Conservation (phyloP, 2,888 invertebrate species). For the Ctenicera cuprea region DNA sequence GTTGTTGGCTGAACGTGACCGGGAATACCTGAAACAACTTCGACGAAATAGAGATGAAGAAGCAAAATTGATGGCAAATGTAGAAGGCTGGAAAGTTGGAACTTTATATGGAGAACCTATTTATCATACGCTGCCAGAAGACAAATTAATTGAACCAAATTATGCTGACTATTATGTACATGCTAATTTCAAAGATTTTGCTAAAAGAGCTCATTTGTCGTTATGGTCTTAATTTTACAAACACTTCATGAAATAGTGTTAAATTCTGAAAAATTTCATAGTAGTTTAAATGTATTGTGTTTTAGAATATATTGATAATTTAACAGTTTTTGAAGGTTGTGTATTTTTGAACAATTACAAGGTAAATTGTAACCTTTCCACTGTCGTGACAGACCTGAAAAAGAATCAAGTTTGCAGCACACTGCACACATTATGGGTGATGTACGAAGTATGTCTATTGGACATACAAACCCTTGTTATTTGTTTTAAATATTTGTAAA, state of each 20-base stretch:
- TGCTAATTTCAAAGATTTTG: slow-evolving; percentile 73
- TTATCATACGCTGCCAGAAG: slow-evolving; percentile 81
- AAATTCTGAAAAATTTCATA: too few relatives aligned
- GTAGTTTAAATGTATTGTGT: too few relatives aligned
- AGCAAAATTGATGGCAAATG: slow-evolving; percentile 90
- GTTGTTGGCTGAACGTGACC: slow-evolving; percentile 88
- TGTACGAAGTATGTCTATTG: too few relatives aligned
- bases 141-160: slow-evolving; percentile 79
- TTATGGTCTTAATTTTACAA: slow-evolving; percentile 73
- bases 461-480: too few relatives aligned
- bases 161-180: slow-evolving; percentile 86
- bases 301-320: too few relatives aligned
- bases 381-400: too few relatives aligned
- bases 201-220: slow-evolving; percentile 75
- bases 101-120: slow-evolving; percentile 91
- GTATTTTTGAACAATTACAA: too few relatives aligned
- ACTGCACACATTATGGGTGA: too few relatives aligned
- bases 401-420: too few relatives aligned
- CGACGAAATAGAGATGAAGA: slow-evolving; percentile 90
- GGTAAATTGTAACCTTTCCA: too few relatives aligned
- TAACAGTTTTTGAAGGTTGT: too few relatives aligned
- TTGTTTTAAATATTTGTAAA: too few relatives aligned
- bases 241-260: background rate
- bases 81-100: slow-evolving; percentile 93
- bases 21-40: slow-evolving; percentile 88